Evolutionary conservation across 2,888 invertebrate species (phyloP).

Genomic region (Gandaritis pyraliata): DNA sequence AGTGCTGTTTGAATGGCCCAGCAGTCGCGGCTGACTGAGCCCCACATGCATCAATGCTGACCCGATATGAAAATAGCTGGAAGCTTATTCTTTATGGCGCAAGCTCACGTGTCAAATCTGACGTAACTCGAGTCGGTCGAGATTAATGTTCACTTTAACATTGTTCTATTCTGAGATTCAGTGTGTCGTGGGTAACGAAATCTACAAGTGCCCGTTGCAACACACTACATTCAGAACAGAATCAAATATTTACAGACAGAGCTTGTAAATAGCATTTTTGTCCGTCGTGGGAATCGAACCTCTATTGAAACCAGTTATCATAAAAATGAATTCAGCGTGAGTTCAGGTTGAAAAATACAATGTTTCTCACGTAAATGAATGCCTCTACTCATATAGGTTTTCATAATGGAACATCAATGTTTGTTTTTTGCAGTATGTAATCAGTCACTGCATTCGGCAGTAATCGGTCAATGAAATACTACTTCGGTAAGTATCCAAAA

Average conservation of each 20-base stretch:
- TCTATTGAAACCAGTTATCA: no score
- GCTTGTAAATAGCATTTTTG: no score
- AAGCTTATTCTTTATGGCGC: constrained; percentile 64
- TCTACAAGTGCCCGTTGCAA: not conserved
- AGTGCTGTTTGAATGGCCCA: constrained; percentile 47
- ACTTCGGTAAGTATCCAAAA: no score
- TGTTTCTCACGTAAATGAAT: no score
- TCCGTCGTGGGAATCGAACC: no score
- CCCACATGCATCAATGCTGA: constrained; percentile 56
- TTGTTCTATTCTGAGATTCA: constrained; percentile 30
- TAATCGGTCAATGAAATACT: no score
- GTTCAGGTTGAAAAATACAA: no score
- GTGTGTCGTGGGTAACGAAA: not conserved
- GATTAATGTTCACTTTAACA: constrained; percentile 58
- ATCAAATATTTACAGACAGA: not conserved
- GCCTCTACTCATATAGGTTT: no score
- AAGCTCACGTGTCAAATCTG: constrained; percentile 66
- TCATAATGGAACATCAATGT: no score
- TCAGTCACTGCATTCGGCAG: no score
- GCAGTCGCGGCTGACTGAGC: constrained; percentile 63
- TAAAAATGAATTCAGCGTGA: no score
- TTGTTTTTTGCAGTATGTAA: no score
- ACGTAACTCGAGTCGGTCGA: constrained; percentile 58
- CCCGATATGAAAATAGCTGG: constrained; percentile 78
- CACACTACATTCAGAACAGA: not conserved